Percentiles rank a stretch among this genome's conserved stretches.
Evolutionary conservation across 2,888 invertebrate genomes (phyloP).

Genomic region (Caenorhabditis sp.): DNA sequence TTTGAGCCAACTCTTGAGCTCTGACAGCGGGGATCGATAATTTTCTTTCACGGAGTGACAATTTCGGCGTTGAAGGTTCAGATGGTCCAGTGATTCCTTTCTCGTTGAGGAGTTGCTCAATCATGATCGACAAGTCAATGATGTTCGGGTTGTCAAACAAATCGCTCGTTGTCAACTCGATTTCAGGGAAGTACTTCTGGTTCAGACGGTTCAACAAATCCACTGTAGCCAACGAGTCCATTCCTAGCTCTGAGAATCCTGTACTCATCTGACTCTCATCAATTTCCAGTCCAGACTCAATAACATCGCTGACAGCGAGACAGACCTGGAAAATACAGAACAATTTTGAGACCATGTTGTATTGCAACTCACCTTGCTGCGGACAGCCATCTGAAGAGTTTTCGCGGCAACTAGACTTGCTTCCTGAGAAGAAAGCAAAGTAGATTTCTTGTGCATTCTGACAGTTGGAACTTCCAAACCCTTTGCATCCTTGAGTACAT

Average conservation of each 20-base stretch:
- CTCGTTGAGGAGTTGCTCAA: conserved; percentile 53
- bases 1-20: conserved; percentile 61
- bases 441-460: conserved; percentile 66
- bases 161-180: conserved; percentile 66
- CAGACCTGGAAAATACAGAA: conserved; percentile 43
- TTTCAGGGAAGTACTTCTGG: conserved; percentile 68
- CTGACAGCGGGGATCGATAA: conserved; percentile 58
- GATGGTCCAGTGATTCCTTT: conserved; percentile 49
- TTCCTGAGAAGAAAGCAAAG: conserved; percentile 64
- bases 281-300: conserved; percentile 61
- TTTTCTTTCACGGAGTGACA: conserved; percentile 59
- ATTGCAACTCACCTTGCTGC: conserved; percentile 30
- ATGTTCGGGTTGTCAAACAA: conserved; percentile 70
- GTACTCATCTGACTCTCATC: conserved; percentile 60
- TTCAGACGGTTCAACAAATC: conserved; percentile 75
- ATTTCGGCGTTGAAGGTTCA: conserved; percentile 41
- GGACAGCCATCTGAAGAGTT: conserved; percentile 60
- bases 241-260: conserved; percentile 77
- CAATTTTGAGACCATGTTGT: too few species aligned
- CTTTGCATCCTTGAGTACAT: conserved; percentile 59
- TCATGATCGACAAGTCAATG: conserved; percentile 47
- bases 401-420: conserved; percentile 44
- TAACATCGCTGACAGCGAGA: conserved; percentile 59
- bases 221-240: conserved; percentile 78
- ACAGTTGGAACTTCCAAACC: conserved; percentile 59